Base-by-base conservation (phyloP, 2,888 invertebrate genomes). In the Nymphalis polychloros region DNA sequence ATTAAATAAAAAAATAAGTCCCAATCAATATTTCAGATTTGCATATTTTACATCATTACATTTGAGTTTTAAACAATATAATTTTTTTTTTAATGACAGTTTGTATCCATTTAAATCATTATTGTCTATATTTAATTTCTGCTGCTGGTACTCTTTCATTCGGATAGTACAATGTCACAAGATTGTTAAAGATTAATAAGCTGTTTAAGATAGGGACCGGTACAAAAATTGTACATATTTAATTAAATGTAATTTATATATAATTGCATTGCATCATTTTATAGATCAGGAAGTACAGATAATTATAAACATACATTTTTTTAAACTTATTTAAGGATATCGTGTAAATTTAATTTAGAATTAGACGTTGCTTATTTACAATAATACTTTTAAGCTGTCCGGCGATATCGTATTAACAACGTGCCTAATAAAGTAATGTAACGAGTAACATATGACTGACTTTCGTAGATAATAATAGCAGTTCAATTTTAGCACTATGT, bases 401-500 rank as follows among this genome's bases (percentile, higher is more conserved):
- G 27, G 27, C 47, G 35, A 52, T 52, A 47, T 5, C 16, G 60
- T 67, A 67, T 61, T 31, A 48, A 61, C 53, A 61, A 31, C 31
- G 53, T 35, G 48, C 62, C 23, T 8, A 35, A 35, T 61, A 47
- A 48, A 50, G 48, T 53, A 66, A 70, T 70, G 53, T 63, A 66
- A 70, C 59, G 53, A 46, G 46, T 63, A 64, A 67, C 49, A 57
- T 64, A 70, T 55, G 60, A 55, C 67, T 64, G 50, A 50, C 59
- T 63, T 52, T 59, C 60, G 20, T 59, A 48, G 62, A 59, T 59
- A 63, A 50, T 55, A 62, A 50, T 55, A 62, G 49, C 55, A 35
- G 49, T 52, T 60, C 19, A 53, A 27, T 52, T 63, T 60, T 63
- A 60, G 49, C 46, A 31, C 47, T 63, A 63, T 63, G 63, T 69